Evolutionary conservation across 2,113 vertebrate genomes (phyloP).

Genomic region (Tiliqua scincoides): DNA sequence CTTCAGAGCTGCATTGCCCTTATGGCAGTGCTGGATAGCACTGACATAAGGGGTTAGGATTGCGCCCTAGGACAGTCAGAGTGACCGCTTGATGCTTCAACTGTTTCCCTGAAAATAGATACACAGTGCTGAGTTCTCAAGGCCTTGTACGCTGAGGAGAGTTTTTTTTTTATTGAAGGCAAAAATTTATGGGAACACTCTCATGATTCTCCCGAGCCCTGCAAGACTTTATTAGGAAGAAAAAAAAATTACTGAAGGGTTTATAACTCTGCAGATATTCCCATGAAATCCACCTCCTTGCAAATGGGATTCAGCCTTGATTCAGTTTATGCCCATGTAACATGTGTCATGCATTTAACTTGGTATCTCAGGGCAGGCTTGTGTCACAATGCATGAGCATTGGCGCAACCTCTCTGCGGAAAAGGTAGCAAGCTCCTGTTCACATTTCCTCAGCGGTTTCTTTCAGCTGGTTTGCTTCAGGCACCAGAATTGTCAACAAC

Average conservation of each 20-base stretch:
- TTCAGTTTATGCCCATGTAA: not conserved
- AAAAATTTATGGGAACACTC: slow-evolving; percentile 28
- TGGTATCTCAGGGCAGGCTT: not conserved
- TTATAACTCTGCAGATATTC: slow-evolving; percentile 35
- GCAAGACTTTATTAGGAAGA: slow-evolving; percentile 26
- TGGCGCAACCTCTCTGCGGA: slow-evolving; percentile 37
- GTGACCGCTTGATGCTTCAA: not conserved
- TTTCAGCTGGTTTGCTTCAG: slow-evolving; percentile 42
- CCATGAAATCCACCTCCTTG: not conserved
- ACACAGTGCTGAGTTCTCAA: not conserved
- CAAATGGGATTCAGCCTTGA: slow-evolving; percentile 43
- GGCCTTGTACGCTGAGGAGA: slow-evolving; percentile 10
- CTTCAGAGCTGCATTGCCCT: no score
- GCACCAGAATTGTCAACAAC: not conserved
- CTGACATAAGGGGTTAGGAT: no score
- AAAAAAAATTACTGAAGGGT: slow-evolving; percentile 29
- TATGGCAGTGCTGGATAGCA: no score
- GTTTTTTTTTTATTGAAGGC: not conserved
- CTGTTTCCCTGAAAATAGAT: not conserved
- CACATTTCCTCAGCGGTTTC: slow-evolving; percentile 38
- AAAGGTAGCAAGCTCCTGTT: slow-evolving; percentile 27
- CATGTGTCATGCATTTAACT: not conserved
- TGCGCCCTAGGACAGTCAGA: not conserved
- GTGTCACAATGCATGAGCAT: not conserved
- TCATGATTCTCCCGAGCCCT: slow-evolving; percentile 16